A percentile compares a stretch with the other conserved stretches of the same genome.
Evolutionary conservation across 2,888 invertebrate genomes (phyloP).

Genomic region (Lasioglossum marginatum): DNA sequence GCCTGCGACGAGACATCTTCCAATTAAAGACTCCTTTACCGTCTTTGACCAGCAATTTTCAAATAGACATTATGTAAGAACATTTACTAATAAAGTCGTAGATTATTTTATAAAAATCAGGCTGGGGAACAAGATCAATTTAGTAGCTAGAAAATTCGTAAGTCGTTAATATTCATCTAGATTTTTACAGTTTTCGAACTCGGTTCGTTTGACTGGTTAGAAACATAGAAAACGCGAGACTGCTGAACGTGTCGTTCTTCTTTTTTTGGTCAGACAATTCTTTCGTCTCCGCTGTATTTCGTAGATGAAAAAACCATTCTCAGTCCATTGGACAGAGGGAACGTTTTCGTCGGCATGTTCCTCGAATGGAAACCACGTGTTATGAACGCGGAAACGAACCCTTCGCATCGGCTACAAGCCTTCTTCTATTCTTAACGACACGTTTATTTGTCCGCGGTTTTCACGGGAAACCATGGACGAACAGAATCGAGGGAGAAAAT

Average conservation of each 20-base stretch:
- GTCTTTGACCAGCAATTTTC: neutral
- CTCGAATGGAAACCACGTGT: conserved; percentile 52
- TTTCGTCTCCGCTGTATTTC: neutral
- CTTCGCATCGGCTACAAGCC: conserved; percentile 35
- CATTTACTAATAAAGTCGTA: neutral
- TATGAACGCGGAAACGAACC: conserved; percentile 57
- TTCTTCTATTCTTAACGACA: conserved; percentile 64
- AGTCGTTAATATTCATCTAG: neutral
- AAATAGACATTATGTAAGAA: neutral
- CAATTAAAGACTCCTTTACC: neutral
- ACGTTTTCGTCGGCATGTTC: neutral
- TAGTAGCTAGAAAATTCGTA: no score
- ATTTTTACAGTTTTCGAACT: neutral
- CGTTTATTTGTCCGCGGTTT: conserved; percentile 62
- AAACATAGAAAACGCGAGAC: neutral
- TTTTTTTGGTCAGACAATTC: neutral
- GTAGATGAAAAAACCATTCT: neutral
- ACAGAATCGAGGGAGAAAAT: conserved; percentile 45
- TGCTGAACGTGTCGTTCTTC: neutral
- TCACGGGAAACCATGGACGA: conserved; percentile 43
- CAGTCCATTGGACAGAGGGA: neutral
- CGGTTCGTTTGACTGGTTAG: neutral
- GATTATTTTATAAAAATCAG: no score
- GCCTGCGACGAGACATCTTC: neutral
- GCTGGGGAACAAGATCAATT: no score